Conservation (phyloP, 2,888 invertebrate species). For the Ptycholaimellus sp. region DNA sequence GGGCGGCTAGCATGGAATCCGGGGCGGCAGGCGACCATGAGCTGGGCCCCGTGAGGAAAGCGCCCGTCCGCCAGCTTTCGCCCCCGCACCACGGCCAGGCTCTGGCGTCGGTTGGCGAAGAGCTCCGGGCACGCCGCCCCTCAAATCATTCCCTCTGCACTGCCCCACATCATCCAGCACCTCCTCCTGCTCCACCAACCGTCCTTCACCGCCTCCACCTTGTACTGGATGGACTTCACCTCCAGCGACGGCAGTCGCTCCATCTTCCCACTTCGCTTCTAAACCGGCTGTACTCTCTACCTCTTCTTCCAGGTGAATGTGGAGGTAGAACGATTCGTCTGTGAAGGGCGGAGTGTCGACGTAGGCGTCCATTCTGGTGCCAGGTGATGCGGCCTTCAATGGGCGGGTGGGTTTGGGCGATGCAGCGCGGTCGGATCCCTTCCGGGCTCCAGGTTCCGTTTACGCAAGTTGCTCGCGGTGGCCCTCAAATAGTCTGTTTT, state of each 20-base stretch:
- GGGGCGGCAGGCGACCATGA: constrained; percentile 2
- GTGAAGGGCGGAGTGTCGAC: neutral
- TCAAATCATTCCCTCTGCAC: too few relatives aligned
- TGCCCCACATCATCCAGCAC: too few relatives aligned
- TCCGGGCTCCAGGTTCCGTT: constrained; percentile 22
- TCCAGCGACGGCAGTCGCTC: too few relatives aligned
- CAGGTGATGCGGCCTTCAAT: constrained; percentile 23
- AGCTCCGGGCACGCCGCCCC: constrained; percentile 1
- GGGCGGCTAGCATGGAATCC: too few relatives aligned
- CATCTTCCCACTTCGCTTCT: too few relatives aligned
- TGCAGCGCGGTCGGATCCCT: constrained; percentile 18
- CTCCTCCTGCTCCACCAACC: too few relatives aligned
- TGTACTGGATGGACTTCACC: too few relatives aligned
- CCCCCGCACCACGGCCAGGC: neutral
- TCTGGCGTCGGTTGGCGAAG: constrained; percentile 4
- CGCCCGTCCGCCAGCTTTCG: constrained; percentile 1
- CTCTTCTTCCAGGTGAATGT: neutral
- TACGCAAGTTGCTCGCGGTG: constrained; percentile 23
- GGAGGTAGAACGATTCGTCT: neutral
- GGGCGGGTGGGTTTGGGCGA: constrained; percentile 20
- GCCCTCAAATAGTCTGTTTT: constrained; percentile 12
- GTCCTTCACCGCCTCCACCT: too few relatives aligned
- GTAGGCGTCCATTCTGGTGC: constrained; percentile 11
- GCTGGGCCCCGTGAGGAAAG: constrained; percentile 3
- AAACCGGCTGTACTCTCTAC: too few relatives aligned